A percentile compares a stretch with the other conserved stretches of the same genome.
Evolutionary conservation across 2,797 vertebrate species (phyloP).

Genomic region (Rachycentron canadum): DNA sequence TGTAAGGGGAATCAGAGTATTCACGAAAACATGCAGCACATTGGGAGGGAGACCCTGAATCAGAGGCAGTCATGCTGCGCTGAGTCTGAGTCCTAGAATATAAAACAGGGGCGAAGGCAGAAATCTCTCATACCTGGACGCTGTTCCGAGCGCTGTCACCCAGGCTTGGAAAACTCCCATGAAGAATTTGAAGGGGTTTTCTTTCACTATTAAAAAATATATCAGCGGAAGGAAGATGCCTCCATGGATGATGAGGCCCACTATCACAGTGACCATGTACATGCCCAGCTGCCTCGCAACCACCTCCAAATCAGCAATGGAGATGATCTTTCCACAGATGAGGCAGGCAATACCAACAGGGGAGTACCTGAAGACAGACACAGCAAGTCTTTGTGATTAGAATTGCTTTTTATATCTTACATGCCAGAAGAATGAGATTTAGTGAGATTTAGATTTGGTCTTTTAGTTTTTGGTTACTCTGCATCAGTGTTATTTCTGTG

Average conservation of each 20-base stretch:
- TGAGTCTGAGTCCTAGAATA: not conserved
- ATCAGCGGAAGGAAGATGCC: constrained; percentile 96
- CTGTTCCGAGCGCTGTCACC: constrained; percentile 98
- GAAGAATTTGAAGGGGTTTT: constrained; percentile 96
- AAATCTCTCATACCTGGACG: constrained; percentile 90
- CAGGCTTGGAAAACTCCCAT: constrained; percentile 99
- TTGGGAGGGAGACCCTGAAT: constrained; percentile 1
- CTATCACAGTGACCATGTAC: constrained; percentile 98
- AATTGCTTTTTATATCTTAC: not conserved
- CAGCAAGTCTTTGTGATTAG: not conserved
- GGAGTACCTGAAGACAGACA: constrained; percentile 91
- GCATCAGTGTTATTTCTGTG: not conserved
- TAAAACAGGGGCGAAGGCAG: not conserved
- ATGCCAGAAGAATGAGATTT: not conserved
- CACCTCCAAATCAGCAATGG: constrained; percentile 95
- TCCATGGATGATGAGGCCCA: constrained; percentile 97
- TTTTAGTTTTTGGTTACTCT: too few relatives aligned
- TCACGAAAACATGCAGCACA: not conserved
- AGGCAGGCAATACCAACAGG: constrained; percentile 97
- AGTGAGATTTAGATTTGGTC: too few relatives aligned
- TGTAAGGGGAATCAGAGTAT: not conserved
- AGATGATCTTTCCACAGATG: constrained; percentile 99
- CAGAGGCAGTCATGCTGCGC: not conserved
- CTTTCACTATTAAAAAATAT: constrained; percentile 94
- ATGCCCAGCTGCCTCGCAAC: constrained; percentile 96